Evolutionary conservation across 1,140 invertebrate species (phyloP), one percentile per base, ranked within the genome.

Genomic region (Bombyx mori): DNA sequence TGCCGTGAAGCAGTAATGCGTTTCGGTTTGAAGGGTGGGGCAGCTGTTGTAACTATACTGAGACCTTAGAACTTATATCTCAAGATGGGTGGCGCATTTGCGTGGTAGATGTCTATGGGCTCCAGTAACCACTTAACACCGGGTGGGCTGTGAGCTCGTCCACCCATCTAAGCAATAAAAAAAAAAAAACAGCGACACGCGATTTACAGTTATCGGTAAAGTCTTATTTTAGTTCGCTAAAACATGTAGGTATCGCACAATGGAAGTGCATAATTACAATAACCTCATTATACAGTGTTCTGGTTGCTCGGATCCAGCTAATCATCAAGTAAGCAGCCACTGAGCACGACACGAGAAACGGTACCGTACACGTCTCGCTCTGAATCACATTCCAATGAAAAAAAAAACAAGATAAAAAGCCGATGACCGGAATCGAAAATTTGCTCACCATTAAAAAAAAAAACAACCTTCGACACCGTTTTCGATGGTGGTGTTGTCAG

Each of bases 311-410:
- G 52, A 57, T 52, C 54, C 57, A 49, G 61, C 50, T 68, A 67
- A 77, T 73, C 63, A 52, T 48, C 54, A 53, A 46, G 57, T 57
- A 46, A 57, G 60, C 55, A 65, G 49, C 52, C 56, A 52, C 53
- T 50, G 56, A 62, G 60, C 60, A 60, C 57, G 45, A 55, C 57
- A 57, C 60, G 66, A 73, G 65, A 69, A 77, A 73, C 76, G 67
- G 76, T 80, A 79, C 66, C 52, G 68, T 61, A 60, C 58, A 69
- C 72, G 74, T 72, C 73, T 62, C 72, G 80, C 75, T 79, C 80
- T 81, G 66, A 78, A 76, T 78, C 56, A 50, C 61, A 42, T 10
- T 54, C 65, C 67, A 66, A 63, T 42, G 58, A 44, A 57, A 60
- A 18, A 18, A 18, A 18, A 79, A 75, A 73, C 73, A 66, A 51